Evolutionary conservation across 1,140 invertebrate species (phyloP).

Genomic region (Brachystomella parvula): DNA sequence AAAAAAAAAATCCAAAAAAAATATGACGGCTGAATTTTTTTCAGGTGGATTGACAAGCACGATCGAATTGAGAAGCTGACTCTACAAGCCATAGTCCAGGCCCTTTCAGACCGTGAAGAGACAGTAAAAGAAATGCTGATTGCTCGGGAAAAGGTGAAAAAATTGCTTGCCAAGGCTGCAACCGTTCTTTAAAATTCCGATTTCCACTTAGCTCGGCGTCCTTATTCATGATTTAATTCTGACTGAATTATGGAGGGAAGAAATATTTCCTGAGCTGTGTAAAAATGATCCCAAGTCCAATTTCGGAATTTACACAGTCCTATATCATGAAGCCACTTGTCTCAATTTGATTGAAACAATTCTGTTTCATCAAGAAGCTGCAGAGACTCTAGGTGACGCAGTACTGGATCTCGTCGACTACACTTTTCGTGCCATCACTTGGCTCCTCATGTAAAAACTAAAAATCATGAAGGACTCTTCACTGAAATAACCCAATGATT

Average conservation of each 20-base stretch:
- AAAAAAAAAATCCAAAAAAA: neutral
- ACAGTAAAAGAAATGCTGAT: conserved; percentile 61
- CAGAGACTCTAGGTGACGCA: conserved; percentile 58
- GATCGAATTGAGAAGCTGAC: conserved; percentile 66
- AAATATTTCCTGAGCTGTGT: conserved; percentile 62
- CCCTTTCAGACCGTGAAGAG: conserved; percentile 56
- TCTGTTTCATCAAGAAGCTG: conserved; percentile 62
- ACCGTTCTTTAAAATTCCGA: conserved; percentile 17
- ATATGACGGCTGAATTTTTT: neutral
- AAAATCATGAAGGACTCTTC: neutral
- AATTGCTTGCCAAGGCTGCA: neutral
- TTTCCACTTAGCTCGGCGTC: conserved; percentile 55
- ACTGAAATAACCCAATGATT: neutral
- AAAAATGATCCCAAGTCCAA: conserved; percentile 17
- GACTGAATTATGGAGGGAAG: conserved; percentile 65
- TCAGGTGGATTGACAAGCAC: conserved; percentile 67
- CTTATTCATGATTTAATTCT: conserved; percentile 67
- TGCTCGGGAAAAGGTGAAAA: conserved; percentile 53
- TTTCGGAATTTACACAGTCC: conserved; percentile 42
- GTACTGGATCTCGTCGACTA: conserved; percentile 69
- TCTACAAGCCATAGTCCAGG: conserved; percentile 67
- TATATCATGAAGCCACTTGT: conserved; percentile 62
- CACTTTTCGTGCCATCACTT: conserved; percentile 19
- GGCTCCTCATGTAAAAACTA: neutral
- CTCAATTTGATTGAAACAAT: conserved; percentile 64